Base-by-base conservation (phyloP, 35 echinoderm and acorn worm species). In the Apostichopus californicus region DNA sequence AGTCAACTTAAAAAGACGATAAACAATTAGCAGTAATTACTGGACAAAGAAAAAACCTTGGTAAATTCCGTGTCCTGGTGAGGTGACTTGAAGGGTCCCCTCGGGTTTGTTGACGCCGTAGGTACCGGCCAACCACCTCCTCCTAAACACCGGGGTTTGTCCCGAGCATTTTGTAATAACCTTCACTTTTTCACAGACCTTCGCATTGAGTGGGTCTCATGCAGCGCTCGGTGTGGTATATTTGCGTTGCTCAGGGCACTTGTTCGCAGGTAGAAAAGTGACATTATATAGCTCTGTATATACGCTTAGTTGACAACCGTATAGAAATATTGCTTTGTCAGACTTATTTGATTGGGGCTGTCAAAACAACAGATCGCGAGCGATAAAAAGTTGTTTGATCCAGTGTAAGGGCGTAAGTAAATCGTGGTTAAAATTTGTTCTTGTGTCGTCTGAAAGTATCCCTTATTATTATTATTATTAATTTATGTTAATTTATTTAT, bases 91-190 rank as follows among this genome's bases (percentile, higher is more conserved):
- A 59, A 59, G 57, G 81, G 81, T 17, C 81, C 81, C 81, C 71
- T 55, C n/a, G 20, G 55, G 81, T 85, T 15, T 85, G 57, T 85
- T 85, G 81, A 85, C 81, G 81, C 81, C 81, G 81, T 56, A 58
- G 81, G 81, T 85, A 59, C 21, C 57, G 22, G 55, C 9, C 81
- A 15, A 85, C 81, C 81, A 85, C 81, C 20, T n/a, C 11, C n/a
- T 75, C 71, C 5, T 18, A 75, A 75, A 75, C 71, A 75, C 71
- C 71, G 8, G 58, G 8, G 34, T 46, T 46, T 46, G 34, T 46
- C 7, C 12, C 58, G 58, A 61, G 11, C 12, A 61, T 61, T 61
- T 61, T 0, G 34, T 78, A 13, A 26, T 78, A 81, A 81, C 78
- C 78, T 81, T 81, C 78, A 55, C 78, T 81, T 81, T 9, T 12